Percentiles rank a stretch among this genome's conserved stretches.
phyloP scores from a whole-genome alignment of 2,888 invertebrate species.

The Nemoura dubitans region DNA sequence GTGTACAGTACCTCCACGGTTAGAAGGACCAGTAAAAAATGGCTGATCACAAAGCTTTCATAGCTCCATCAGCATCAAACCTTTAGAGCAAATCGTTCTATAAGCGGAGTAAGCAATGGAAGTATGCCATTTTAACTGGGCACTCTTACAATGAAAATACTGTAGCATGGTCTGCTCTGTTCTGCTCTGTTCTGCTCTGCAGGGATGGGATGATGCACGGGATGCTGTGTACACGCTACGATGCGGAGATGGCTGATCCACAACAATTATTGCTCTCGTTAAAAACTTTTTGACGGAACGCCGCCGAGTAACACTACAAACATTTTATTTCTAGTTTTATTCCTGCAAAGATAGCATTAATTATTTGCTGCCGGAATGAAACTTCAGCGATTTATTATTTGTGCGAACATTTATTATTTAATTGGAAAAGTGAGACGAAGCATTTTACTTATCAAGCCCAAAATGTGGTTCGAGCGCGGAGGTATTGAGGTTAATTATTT shows the following conservation, averaged over 20 bases:
- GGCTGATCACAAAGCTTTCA: too few species aligned
- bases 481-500: too few species aligned
- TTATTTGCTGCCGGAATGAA: neutral
- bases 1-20: too few species aligned
- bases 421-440: neutral
- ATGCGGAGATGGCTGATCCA: neutral
- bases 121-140: too few species aligned
- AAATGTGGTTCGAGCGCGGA: too few species aligned
- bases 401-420: neutral
- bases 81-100: too few species aligned
- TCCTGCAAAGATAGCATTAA: constrained; percentile 23
- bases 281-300: constrained; percentile 35
- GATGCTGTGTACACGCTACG: neutral
- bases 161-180: too few species aligned
- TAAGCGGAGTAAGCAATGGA: too few species aligned
- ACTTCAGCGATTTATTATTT: neutral
- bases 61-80: too few species aligned
- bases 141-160: too few species aligned
- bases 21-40: too few species aligned
- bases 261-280: constrained; percentile 27
- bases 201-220: neutral
- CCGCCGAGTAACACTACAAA: constrained; percentile 21
- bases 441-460: neutral
- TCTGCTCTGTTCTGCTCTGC: too few species aligned
- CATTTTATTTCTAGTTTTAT: constrained; percentile 17